These are phyloP conservation scores for Cerceris ruficornis DNA, from an alignment of 2,888 invertebrate species.

Conservation along the genomic window DNA sequence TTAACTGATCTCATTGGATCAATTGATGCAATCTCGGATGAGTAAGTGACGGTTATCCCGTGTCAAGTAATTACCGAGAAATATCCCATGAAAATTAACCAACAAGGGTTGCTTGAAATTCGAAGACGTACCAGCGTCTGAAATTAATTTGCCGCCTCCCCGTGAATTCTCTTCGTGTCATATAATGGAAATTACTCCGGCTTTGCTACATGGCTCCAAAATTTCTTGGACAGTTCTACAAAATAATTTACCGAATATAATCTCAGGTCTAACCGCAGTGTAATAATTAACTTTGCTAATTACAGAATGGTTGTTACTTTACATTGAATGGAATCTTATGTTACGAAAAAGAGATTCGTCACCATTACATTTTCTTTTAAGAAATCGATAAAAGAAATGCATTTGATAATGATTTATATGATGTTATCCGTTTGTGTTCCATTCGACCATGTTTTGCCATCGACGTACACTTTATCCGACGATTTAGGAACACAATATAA, in stretches of 20 bases:
- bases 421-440: not conserved
- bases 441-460: not conserved
- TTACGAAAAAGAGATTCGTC: too few species aligned
- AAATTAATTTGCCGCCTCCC: conserved; percentile 27
- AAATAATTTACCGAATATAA: too few species aligned
- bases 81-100: conserved; percentile 35
- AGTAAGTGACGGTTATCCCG: conserved; percentile 44
- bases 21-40: not conserved
- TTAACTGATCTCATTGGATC: conserved; percentile 35
- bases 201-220: not conserved
- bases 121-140: conserved; percentile 11
- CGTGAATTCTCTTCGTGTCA: not conserved
- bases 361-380: too few species aligned
- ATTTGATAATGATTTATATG: too few species aligned
- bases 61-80: conserved; percentile 39
- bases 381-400: too few species aligned
- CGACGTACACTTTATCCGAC: not conserved
- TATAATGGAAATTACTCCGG: not conserved
- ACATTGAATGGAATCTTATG: too few species aligned
- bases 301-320: too few species aligned
- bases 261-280: too few species aligned
- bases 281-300: too few species aligned
- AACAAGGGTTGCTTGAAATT: conserved; percentile 32
- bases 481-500: not conserved
- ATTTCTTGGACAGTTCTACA: too few species aligned